A percentile compares a stretch with the other conserved stretches of the same genome.
Conservation (phyloP, 2,888 invertebrate species). For the Reticulitermes lucifugus region DNA sequence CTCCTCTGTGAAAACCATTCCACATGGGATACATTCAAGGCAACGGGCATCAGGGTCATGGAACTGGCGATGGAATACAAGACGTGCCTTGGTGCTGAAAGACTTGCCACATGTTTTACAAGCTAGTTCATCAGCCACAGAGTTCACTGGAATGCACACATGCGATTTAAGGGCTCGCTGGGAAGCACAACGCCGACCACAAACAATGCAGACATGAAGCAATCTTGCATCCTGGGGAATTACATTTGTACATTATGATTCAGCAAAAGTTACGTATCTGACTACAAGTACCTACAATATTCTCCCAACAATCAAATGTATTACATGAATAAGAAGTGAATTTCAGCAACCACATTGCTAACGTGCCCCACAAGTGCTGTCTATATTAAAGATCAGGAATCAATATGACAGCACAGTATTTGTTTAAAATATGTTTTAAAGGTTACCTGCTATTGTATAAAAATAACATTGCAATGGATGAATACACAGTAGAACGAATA, state of each 20-base stretch:
- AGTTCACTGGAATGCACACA: constrained; percentile 10
- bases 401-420: no score
- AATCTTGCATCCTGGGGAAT: constrained; percentile 2
- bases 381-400: no score
- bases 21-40: constrained; percentile 53
- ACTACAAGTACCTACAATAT: no score
- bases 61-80: constrained; percentile 68
- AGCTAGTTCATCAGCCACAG: not conserved
- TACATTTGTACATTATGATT: not conserved
- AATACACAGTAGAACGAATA: no score
- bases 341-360: no score
- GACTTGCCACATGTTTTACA: constrained; percentile 62
- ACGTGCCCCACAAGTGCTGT: no score
- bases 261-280: no score
- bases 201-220: constrained; percentile 21
- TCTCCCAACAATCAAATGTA: no score
- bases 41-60: constrained; percentile 51
- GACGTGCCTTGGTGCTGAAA: constrained; percentile 67
- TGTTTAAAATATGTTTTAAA: no score
- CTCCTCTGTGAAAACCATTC: constrained; percentile 61
- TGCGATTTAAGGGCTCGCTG: constrained; percentile 17
- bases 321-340: no score
- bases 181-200: constrained; percentile 6
- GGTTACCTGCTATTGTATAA: no score
- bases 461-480: no score